phyloP scores from a whole-genome alignment of 2,888 invertebrate genomes.

The Helobdella robusta region DNA sequence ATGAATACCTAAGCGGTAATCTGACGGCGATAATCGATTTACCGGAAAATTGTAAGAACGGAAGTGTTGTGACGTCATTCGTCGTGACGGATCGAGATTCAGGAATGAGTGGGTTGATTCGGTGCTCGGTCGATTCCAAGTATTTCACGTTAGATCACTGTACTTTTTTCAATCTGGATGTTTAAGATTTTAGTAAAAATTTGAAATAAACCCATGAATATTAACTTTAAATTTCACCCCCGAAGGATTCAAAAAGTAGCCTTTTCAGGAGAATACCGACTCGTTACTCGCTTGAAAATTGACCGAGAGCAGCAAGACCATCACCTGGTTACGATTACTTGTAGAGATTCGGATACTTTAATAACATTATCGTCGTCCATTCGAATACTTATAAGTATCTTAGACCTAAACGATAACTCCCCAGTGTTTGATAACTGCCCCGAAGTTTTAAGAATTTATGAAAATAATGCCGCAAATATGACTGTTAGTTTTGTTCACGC shows the following conservation, averaged over 20 bases:
- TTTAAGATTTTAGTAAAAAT: too few relatives aligned
- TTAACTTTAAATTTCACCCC: too few relatives aligned
- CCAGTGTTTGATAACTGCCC: conserved; percentile 9
- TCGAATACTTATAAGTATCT: not conserved
- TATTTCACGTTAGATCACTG: not conserved
- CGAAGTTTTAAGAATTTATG: not conserved
- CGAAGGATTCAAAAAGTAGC: conserved; percentile 23
- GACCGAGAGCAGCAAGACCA: conserved; percentile 11
- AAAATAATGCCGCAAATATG: not conserved
- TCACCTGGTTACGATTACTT: not conserved
- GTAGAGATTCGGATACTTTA: conserved; percentile 8
- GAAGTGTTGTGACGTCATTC: not conserved
- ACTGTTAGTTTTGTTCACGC: conserved; percentile 1
- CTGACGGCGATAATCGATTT: not conserved
- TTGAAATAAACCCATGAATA: too few relatives aligned
- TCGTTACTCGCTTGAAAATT: not conserved
- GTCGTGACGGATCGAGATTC: conserved; percentile 17
- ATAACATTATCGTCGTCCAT: conserved; percentile 13
- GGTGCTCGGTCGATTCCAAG: not conserved
- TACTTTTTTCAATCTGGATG: too few relatives aligned
- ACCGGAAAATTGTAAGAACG: not conserved
- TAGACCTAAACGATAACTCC: conserved; percentile 16
- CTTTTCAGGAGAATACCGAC: conserved; percentile 3
- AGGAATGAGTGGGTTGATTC: not conserved
- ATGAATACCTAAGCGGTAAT: not conserved